These are phyloP conservation scores for Chrysolina oricalcia DNA, from an alignment of 2,888 invertebrate species.

Conservation along the genomic window DNA sequence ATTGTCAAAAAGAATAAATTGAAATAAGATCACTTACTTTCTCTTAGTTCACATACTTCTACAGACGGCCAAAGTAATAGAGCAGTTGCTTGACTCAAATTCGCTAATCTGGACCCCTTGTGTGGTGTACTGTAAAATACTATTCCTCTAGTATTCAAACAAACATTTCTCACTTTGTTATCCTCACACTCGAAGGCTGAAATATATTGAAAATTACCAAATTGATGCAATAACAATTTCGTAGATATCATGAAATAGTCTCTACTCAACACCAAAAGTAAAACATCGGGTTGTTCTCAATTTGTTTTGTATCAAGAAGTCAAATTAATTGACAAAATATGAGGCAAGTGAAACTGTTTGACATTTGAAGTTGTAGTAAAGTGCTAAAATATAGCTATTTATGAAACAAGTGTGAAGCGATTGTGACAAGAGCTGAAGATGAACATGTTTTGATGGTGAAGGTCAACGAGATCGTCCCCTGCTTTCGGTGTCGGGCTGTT, in stretches of 20 bases:
- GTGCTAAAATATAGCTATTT: too few species aligned
- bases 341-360: too few species aligned
- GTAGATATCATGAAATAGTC: too few species aligned
- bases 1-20: background rate
- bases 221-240: background rate
- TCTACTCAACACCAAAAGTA: background rate
- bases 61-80: conserved; percentile 89
- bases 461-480: too few species aligned
- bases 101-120: conserved; percentile 86
- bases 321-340: too few species aligned
- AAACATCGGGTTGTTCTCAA: too few species aligned
- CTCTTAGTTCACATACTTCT: conserved; percentile 87
- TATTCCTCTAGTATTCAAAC: conserved; percentile 84
- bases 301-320: too few species aligned
- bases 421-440: too few species aligned
- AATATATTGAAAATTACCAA: conserved; percentile 47
- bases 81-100: conserved; percentile 83
- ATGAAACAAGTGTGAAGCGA: too few species aligned
- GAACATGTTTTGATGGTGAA: too few species aligned
- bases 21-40: conserved; percentile 72
- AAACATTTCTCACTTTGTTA: conserved; percentile 74
- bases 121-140: conserved; percentile 95
- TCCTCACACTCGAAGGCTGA: conserved; percentile 70
- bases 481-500: too few species aligned
- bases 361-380: too few species aligned